Evolutionary conservation across 2,888 invertebrate genomes (phyloP), one percentile per base, ranked within the genome.

Genomic region (Melanotus villosus): DNA sequence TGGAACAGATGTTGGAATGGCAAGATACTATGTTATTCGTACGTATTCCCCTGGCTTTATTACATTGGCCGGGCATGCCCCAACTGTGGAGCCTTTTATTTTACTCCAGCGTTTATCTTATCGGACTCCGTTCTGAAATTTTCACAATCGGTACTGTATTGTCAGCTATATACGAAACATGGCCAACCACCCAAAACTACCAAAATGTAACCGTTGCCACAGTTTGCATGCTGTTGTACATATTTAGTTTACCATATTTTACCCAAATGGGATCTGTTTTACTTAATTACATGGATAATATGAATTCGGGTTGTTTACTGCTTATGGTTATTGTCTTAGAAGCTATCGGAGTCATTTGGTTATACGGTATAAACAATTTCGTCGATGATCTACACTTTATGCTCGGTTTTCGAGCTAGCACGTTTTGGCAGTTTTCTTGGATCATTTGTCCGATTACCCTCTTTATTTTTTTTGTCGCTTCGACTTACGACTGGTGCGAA

Each of bases 361-460:
- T 72, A 19, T 75, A 75, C 32, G 74, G 74, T 1, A 26, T 71
- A 4, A 52, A 26, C 16, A 71, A 60, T 36, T 74, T 68, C 16
- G 54, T 66, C 2, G 70, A 75, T 30, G 75, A 75, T 36, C 54
- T 74, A 12, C 74, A 74, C 45, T 75, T 75, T 18, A 75, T 75
- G 75, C 58, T 75, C 1, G 75, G 75, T 34, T 68, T 75, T 45
- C 58, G 70, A 4, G 54, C 70, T 19, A 66, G 65, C 14, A 59
- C 41, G 12, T 63, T 59, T 7, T 75, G 71, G 73, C 54, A 68
- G 16, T 36, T 63, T n/a, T 50, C 54, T 36, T 72, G 70, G 66
- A 41, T 65, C 14, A 16, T 64, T 0, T 36, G 50, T 10, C 63
- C 65, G 5, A 6, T 71, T 12, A 2, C 71, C 30, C 36, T 67